These are phyloP conservation scores for Cuniculus paca DNA, from an alignment of 2,797 vertebrate species.

Conservation along the genomic window DNA sequence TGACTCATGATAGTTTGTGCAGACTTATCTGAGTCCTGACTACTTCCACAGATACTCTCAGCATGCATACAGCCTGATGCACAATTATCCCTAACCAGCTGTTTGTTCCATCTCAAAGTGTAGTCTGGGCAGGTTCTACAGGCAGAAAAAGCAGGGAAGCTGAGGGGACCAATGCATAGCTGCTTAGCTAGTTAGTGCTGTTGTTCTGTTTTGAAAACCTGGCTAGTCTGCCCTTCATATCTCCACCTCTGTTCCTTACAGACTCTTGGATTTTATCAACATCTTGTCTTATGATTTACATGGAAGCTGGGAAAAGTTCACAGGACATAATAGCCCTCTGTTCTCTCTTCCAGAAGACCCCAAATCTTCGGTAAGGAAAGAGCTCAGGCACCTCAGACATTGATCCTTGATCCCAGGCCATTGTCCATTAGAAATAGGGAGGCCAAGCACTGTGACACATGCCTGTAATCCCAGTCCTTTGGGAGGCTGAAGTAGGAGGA, in stretches of 20 bases:
- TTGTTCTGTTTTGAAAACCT: neutral
- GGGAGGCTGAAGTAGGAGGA: neutral
- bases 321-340: conserved; percentile 92
- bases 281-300: conserved; percentile 83
- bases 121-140: neutral
- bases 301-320: conserved; percentile 90
- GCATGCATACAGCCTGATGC: neutral
- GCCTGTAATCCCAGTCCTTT: neutral
- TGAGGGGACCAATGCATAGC: neutral
- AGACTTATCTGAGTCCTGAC: neutral
- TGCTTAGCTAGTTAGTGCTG: neutral
- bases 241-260: conserved; percentile 18
- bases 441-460: neutral
- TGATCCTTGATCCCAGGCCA: neutral
- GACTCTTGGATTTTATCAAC: conserved; percentile 82
- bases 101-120: neutral
- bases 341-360: conserved; percentile 73
- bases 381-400: neutral
- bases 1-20: neutral
- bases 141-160: neutral
- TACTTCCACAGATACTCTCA: neutral
- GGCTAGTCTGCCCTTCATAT: neutral
- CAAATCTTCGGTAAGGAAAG: conserved; percentile 69
- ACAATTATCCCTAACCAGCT: neutral
- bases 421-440: neutral